These are phyloP conservation scores for Atherinomorus stipes DNA, from an alignment of 2,113 vertebrate species.

Conservation along the genomic window DNA sequence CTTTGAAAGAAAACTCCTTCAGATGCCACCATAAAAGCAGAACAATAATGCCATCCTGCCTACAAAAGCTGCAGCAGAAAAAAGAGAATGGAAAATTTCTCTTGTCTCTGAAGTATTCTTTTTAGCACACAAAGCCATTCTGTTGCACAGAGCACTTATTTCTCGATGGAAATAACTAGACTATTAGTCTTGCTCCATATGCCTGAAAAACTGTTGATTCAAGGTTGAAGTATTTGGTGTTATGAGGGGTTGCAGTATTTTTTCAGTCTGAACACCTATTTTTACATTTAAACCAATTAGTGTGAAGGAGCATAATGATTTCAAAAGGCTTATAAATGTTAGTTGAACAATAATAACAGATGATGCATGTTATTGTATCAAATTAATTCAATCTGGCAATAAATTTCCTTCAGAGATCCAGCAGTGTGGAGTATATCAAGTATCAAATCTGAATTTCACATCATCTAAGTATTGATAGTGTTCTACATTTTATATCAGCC, in stretches of 20 bases:
- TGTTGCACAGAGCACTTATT: conserved; percentile 5
- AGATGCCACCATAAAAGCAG: conserved; percentile 50
- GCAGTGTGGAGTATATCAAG: no score
- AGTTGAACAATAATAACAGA: not conserved
- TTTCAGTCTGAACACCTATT: not conserved
- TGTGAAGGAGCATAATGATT: not conserved
- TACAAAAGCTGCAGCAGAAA: conserved; percentile 32
- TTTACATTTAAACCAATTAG: not conserved
- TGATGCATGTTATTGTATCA: not conserved
- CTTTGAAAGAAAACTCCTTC: conserved; percentile 65
- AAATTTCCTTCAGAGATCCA: conserved; percentile 9
- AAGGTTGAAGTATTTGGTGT: not conserved
- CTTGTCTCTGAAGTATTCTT: conserved; percentile 15
- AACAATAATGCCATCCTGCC: conserved; percentile 29
- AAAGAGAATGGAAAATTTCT: conserved; percentile 38
- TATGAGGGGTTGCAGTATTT: not conserved
- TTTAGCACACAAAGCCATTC: conserved; percentile 28
- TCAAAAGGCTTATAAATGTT: not conserved
- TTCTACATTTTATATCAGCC: no score
- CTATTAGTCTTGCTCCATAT: conserved; percentile 24
- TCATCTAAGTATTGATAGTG: no score
- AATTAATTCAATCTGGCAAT: not conserved
- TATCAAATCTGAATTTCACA: no score
- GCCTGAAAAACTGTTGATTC: conserved; percentile 17
- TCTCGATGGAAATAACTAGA: conserved; percentile 32